Evolutionary conservation across 2,113 vertebrate species (phyloP), one percentile per base, ranked within the genome.

Genomic region (Protomyctophum bolini): DNA sequence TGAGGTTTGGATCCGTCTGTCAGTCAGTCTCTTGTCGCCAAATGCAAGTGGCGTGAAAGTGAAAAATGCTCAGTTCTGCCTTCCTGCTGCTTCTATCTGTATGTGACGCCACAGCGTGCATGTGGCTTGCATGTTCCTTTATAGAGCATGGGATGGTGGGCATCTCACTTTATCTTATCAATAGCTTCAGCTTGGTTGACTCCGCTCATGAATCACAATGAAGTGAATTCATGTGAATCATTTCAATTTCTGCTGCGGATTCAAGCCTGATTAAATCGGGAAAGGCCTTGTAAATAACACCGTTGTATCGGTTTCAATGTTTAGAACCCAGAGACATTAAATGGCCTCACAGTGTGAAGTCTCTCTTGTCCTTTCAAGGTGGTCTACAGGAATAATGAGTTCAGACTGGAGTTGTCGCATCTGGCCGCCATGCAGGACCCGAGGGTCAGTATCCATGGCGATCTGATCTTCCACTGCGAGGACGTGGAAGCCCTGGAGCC

Each of bases 351-450:
- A 86, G 66, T 14, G 47, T 46, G 1, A 76, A 69, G 65, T 84
- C 70, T 82, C 75, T 83, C 61, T 81, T 66, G 6, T 46, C 7
- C 10, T 83, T 81, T 72, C 75, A 82, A 96, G 97, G 96, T 98
- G 81, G 94, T 98, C 70, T 98, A 98, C 88, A 98, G 95, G 91
- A 98, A 98, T 92, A 98, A 97, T 14, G 97, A 98, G 91, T 97
- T 97, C 86, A 95, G 95, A 85, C 92, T 98, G 89, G 96, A 97
- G 54, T 93, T 98, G 21, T 98, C 97, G 10, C 95, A 91, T 6
- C 91, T 98, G 86, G 97, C 97, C 7, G 95, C 96, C 66, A 94
- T 94, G 77, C 93, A 90, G 0, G 96, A 97, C 90, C 91, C 94
- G 14, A 95, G 92, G 85, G 95, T 98, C 91, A 94, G 94, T 79